Evolutionary conservation across 2,113 vertebrate genomes (phyloP).

Genomic region (Herpailurus yagouaroundi): DNA sequence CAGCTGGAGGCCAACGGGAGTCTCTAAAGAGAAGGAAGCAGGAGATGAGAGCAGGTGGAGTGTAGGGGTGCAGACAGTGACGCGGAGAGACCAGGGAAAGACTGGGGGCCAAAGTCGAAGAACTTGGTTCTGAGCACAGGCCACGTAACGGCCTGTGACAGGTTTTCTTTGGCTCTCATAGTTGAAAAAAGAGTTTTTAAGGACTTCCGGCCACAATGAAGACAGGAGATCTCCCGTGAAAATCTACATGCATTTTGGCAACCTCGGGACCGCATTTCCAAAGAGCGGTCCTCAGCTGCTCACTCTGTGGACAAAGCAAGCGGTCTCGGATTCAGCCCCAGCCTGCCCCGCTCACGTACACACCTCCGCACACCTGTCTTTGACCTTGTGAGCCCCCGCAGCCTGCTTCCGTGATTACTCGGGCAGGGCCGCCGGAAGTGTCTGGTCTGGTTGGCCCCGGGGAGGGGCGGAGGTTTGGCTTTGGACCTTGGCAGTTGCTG

Average conservation of each 20-base stretch:
- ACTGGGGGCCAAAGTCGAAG: not conserved
- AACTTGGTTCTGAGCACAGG: not conserved
- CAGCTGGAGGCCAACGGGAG: not conserved
- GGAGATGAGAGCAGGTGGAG: not conserved
- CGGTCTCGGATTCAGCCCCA: too few relatives aligned
- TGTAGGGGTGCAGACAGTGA: accelerated
- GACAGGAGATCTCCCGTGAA: not conserved
- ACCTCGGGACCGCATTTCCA: not conserved
- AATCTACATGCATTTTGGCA: not conserved
- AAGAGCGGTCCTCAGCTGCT: not conserved
- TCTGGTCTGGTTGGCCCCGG: too few relatives aligned
- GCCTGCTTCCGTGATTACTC: not conserved
- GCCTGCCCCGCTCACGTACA: too few relatives aligned
- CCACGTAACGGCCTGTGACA: too few relatives aligned
- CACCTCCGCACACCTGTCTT: not conserved
- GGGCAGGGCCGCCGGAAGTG: accelerated
- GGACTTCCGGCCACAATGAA: not conserved
- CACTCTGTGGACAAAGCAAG: accelerated
- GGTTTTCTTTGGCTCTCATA: not conserved
- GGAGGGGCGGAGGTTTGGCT: accelerated
- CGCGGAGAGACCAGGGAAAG: not conserved
- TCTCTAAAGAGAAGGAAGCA: not conserved
- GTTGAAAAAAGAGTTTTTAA: not conserved
- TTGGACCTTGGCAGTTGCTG: not conserved
- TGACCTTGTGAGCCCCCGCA: not conserved